Percentiles rank a stretch among this genome's conserved stretches.
phyloP scores from a whole-genome alignment of 1,140 invertebrate genomes.

The Laodelphax striatellus region DNA sequence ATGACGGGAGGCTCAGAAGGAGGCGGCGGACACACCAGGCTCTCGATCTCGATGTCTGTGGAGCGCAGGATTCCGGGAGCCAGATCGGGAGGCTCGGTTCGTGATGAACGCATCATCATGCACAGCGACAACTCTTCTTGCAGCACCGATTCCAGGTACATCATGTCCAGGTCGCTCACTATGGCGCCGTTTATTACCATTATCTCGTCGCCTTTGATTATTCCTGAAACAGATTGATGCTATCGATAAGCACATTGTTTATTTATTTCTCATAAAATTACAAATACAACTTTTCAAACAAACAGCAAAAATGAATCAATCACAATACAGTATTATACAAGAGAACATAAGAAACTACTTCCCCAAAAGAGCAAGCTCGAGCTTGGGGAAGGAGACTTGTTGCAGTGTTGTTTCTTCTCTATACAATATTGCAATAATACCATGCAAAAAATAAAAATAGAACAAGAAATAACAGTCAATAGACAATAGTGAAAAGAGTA shows the following conservation, averaged over 20 bases:
- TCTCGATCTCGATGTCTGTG: constrained; percentile 90
- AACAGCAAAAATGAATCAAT: no score
- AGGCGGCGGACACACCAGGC: constrained; percentile 88
- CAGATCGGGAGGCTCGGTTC: constrained; percentile 84
- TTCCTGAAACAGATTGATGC: constrained; percentile 46
- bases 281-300: no score
- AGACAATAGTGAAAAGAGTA: no score
- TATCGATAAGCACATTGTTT: not conserved
- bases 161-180: constrained; percentile 97
- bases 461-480: no score
- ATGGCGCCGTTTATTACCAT: constrained; percentile 97
- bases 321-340: no score
- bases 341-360: no score
- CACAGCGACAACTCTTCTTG: constrained; percentile 91
- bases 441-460: no score
- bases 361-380: no score
- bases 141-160: constrained; percentile 91
- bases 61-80: constrained; percentile 60
- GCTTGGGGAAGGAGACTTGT: no score
- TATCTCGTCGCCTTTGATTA: constrained; percentile 95
- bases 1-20: constrained; percentile 84
- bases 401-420: no score
- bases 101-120: constrained; percentile 95
- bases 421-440: no score
- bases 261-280: no score